Conservation (phyloP, 2,888 invertebrate species). For the Morinoia aosen region DNA sequence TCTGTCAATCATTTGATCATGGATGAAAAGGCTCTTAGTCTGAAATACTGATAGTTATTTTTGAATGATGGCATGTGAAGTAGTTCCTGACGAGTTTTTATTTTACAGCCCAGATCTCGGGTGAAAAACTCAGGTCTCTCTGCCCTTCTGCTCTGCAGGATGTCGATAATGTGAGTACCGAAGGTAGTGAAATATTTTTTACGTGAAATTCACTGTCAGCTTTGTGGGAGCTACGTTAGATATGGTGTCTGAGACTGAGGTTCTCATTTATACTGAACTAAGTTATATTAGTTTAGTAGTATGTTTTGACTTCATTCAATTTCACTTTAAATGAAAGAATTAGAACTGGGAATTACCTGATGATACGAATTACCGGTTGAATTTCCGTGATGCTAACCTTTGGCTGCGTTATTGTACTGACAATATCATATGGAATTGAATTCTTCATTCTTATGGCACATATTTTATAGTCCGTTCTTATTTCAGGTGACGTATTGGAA, state of each 20-base stretch:
- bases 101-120: background rate
- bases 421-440: background rate
- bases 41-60: background rate
- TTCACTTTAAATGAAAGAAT: too few species aligned
- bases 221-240: background rate
- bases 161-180: background rate
- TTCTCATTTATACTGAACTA: too few species aligned
- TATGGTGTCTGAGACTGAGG: background rate
- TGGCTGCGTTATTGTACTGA: background rate
- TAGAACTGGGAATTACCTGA: background rate
- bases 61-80: background rate
- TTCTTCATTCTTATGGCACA: background rate
- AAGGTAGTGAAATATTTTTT: background rate
- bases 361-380: conserved; percentile 14
- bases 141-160: background rate
- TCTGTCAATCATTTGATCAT: conserved; percentile 52
- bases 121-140: too few species aligned
- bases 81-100: background rate
- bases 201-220: background rate
- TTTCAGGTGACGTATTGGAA: background rate
- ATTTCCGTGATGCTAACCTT: background rate
- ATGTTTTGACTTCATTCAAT: too few species aligned
- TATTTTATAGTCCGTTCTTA: background rate
- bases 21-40: background rate
- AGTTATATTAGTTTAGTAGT: too few species aligned